Conservation (phyloP, 2,888 invertebrate species). For the Ormyrus nitidulus region DNA sequence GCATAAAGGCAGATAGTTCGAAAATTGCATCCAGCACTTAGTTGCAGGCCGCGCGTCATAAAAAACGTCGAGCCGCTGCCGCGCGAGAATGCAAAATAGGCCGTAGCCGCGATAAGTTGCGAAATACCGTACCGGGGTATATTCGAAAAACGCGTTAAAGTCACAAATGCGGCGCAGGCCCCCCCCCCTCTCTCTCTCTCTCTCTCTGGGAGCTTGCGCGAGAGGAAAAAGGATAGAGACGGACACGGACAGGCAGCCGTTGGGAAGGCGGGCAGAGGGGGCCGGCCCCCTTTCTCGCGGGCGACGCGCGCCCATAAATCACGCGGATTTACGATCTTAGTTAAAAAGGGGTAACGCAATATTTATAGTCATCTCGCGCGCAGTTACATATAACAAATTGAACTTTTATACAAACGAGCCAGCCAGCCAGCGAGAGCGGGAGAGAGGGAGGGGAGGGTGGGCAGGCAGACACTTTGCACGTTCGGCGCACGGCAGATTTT, state of each 20-base stretch:
- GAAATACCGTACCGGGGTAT: conserved; percentile 23
- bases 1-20: too few species aligned
- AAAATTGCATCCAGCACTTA: not conserved
- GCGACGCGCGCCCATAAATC: conserved; percentile 68
- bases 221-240: conserved; percentile 1
- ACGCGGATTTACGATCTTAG: conserved; percentile 72
- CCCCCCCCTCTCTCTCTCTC: too few species aligned
- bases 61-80: not conserved
- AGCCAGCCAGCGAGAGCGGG: conserved; percentile 47
- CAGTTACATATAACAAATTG: conserved; percentile 74
- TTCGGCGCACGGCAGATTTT: conserved; percentile 68
- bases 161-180: conserved; percentile 2
- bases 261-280: conserved; percentile 40
- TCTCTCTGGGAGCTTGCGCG: not conserved
- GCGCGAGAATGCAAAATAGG: not conserved
- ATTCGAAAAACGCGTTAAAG: conserved; percentile 44
- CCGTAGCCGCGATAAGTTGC: not conserved
- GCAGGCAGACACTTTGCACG: conserved; percentile 13
- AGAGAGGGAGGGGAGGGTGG: too few species aligned
- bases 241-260: conserved; percentile 35
- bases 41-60: not conserved
- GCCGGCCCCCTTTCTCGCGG: conserved; percentile 59
- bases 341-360: conserved; percentile 72
- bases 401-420: conserved; percentile 72
- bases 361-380: conserved; percentile 73